phyloP scores from a whole-genome alignment of 1,140 invertebrate genomes.

The Asbolus verrucosus region DNA sequence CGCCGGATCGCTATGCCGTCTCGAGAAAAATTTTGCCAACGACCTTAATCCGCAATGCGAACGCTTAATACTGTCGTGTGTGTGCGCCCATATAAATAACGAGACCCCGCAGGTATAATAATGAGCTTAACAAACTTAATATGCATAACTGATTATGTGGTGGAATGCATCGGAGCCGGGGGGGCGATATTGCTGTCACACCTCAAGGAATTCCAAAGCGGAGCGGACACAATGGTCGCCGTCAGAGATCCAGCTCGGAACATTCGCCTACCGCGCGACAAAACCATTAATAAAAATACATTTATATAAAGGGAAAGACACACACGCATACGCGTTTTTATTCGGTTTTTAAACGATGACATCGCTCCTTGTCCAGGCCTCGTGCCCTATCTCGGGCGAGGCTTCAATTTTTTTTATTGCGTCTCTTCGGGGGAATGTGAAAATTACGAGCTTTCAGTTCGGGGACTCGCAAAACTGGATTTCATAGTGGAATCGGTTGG shows the following conservation, averaged over 20 bases:
- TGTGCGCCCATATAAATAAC: constrained; percentile 62
- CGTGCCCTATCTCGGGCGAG: constrained; percentile 13
- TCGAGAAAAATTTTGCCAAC: too few relatives aligned
- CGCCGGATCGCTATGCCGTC: too few relatives aligned
- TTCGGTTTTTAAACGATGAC: constrained; percentile 8
- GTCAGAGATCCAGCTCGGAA: constrained; percentile 48
- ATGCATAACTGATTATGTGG: constrained; percentile 64
- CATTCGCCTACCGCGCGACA: constrained; percentile 58
- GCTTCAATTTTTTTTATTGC: neutral
- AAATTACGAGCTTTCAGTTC: too few relatives aligned
- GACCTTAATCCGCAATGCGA: too few relatives aligned
- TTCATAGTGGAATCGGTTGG: too few relatives aligned
- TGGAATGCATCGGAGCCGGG: constrained; percentile 56
- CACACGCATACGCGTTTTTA: constrained; percentile 23
- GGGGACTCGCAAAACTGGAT: too few relatives aligned
- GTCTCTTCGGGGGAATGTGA: neutral
- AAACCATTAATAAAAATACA: constrained; percentile 56
- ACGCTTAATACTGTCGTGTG: too few relatives aligned
- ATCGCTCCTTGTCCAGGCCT: constrained; percentile 15
- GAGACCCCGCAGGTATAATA: constrained; percentile 62
- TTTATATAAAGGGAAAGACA: neutral
- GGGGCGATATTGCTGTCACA: constrained; percentile 58
- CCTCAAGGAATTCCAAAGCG: constrained; percentile 59
- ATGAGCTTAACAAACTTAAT: constrained; percentile 65
- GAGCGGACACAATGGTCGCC: constrained; percentile 55